A percentile compares a stretch with the other conserved stretches of the same genome.
phyloP scores from a whole-genome alignment of 2,888 invertebrate genomes.

The Carabus problematicus region DNA sequence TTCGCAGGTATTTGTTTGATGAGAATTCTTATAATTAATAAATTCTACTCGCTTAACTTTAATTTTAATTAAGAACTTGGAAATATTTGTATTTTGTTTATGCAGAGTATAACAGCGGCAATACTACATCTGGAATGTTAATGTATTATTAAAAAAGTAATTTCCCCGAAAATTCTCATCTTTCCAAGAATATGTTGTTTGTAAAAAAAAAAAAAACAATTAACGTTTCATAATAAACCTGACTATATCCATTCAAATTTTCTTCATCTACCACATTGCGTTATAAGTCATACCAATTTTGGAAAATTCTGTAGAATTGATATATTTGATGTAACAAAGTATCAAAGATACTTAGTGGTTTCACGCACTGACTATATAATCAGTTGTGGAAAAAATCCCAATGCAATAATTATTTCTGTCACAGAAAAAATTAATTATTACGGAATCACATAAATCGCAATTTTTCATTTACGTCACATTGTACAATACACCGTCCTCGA shows the following conservation, averaged over 20 bases:
- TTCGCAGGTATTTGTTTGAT: conserved; percentile 40
- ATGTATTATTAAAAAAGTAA: not conserved
- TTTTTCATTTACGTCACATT: not conserved
- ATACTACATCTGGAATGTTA: not conserved
- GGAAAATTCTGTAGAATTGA: no score
- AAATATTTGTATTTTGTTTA: conserved; percentile 16
- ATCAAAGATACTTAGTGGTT: no score
- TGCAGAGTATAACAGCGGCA: not conserved
- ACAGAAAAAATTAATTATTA: not conserved
- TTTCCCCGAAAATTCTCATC: no score
- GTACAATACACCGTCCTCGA: not conserved
- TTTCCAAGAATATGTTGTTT: no score
- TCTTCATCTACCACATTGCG: no score
- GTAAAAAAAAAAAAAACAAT: no score
- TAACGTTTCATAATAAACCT: no score
- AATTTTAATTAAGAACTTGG: conserved; percentile 46
- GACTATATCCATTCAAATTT: no score
- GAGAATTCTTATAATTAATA: conserved; percentile 50
- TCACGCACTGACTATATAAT: no score
- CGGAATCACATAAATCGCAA: not conserved
- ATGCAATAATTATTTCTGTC: not conserved
- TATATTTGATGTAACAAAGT: no score
- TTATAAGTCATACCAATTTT: no score
- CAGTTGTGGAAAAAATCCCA: not conserved
- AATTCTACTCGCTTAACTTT: conserved; percentile 46